A percentile compares a stretch with the other conserved stretches of the same genome.
phyloP scores from a whole-genome alignment of 1,140 invertebrate species.

The Lepidurus packardi region DNA sequence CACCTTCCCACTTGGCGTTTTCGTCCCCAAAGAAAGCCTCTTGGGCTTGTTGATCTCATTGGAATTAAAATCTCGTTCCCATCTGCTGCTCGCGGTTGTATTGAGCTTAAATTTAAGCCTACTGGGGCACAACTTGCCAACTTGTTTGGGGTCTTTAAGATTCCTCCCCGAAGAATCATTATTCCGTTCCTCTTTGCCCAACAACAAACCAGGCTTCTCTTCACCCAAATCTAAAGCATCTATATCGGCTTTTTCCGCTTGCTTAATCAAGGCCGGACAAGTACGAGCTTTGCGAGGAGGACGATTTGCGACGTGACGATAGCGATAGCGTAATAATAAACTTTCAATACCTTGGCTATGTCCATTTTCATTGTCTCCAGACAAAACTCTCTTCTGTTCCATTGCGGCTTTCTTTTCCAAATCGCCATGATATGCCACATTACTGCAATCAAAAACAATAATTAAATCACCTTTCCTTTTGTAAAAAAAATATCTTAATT shows the following conservation, averaged over 20 bases:
- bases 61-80: not conserved
- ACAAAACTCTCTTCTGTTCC: conserved; percentile 76
- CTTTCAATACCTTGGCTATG: conserved; percentile 27
- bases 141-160: not conserved
- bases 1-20: not conserved
- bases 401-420: conserved; percentile 87
- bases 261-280: conserved; percentile 20
- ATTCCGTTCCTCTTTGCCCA: not conserved
- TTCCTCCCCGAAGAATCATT: not conserved
- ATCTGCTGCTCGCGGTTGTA: not conserved
- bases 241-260: not conserved
- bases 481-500: conserved; percentile 23
- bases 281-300: conserved; percentile 4
- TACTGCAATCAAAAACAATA: conserved; percentile 51
- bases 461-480: not conserved
- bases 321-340: conserved; percentile 27
- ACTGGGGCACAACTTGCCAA: not conserved
- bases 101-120: conserved; percentile 5
- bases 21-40: not conserved
- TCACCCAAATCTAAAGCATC: conserved; percentile 19
- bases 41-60: not conserved
- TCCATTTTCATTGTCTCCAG: conserved; percentile 57
- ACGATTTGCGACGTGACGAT: conserved; percentile 7
- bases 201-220: conserved; percentile 9
- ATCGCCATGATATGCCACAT: conserved; percentile 91